Conservation (phyloP, 2,888 invertebrate genomes). For the Ochropleura plecta region DNA sequence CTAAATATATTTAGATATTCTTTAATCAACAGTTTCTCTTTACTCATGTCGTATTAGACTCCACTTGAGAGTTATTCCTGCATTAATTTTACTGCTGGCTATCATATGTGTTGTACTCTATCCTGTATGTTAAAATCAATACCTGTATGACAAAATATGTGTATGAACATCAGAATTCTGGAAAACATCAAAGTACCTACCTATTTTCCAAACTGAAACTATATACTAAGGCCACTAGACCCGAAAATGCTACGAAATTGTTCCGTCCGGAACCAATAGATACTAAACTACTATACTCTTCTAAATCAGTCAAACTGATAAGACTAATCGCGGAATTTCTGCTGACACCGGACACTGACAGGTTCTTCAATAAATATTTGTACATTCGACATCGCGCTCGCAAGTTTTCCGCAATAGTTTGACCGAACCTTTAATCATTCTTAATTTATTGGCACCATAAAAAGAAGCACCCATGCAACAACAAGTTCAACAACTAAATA, state of each 20-base stretch:
- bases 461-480: constrained; percentile 1
- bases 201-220: background rate
- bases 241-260: no score
- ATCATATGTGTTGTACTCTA: background rate
- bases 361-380: background rate
- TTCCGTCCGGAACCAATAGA: background rate
- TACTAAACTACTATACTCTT: background rate
- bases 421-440: constrained; percentile 4
- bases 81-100: background rate
- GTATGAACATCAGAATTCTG: background rate
- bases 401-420: background rate
- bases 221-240: background rate
- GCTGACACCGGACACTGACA: background rate
- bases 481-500: constrained; percentile 13
- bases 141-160: no score
- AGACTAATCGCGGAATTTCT: background rate
- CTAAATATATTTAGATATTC: background rate
- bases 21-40: background rate
- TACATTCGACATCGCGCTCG: background rate
- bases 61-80: constrained; percentile 6
- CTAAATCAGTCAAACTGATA: background rate
- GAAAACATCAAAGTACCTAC: background rate
- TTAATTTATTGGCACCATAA: constrained; percentile 26
- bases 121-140: background rate
- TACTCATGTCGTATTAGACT: background rate